These are phyloP conservation scores for Rhagium mordax DNA, from an alignment of 2,888 invertebrate genomes.

Conservation along the genomic window DNA sequence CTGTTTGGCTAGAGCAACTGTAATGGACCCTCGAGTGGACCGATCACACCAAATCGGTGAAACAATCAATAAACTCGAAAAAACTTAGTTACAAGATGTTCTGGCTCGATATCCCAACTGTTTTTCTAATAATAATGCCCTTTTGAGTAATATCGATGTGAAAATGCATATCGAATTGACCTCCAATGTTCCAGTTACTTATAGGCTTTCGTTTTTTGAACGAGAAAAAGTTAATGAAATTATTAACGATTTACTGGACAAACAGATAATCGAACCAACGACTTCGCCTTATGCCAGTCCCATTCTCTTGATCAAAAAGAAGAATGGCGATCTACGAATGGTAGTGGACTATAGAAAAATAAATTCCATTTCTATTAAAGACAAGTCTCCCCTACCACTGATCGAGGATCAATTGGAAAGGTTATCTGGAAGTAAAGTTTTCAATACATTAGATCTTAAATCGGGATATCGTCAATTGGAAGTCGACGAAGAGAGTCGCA, in stretches of 20 bases:
- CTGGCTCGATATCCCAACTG: neutral
- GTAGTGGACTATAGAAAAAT: slow-evolving; percentile 30
- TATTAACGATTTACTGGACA: slow-evolving; percentile 12
- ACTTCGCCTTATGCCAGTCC: slow-evolving; percentile 23
- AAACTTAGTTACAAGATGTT: neutral
- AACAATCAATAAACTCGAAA: neutral
- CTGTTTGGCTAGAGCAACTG: neutral
- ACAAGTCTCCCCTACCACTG: slow-evolving; percentile 11
- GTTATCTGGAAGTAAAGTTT: slow-evolving; percentile 12
- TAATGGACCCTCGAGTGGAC: neutral
- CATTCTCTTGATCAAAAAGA: slow-evolving; percentile 16
- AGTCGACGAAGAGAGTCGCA: slow-evolving; percentile 4
- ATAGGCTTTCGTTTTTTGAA: slow-evolving; percentile 21
- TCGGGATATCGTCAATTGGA: slow-evolving; percentile 33
- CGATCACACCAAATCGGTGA: neutral
- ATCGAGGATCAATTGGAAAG: slow-evolving; percentile 29
- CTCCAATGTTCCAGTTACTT: slow-evolving; percentile 9
- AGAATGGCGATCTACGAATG: slow-evolving; percentile 26
- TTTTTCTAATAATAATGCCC: neutral
- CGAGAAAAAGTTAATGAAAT: slow-evolving; percentile 15
- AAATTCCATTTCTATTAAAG: slow-evolving; percentile 27
- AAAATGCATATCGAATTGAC: slow-evolving; percentile 30
- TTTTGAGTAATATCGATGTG: slow-evolving; percentile 14
- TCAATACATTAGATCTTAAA: slow-evolving; percentile 29
- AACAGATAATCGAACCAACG: slow-evolving; percentile 20